Evolutionary conservation across 1,140 invertebrate genomes (phyloP), one percentile per base, ranked within the genome.

Genomic region (Lasioglossum albipes): DNA sequence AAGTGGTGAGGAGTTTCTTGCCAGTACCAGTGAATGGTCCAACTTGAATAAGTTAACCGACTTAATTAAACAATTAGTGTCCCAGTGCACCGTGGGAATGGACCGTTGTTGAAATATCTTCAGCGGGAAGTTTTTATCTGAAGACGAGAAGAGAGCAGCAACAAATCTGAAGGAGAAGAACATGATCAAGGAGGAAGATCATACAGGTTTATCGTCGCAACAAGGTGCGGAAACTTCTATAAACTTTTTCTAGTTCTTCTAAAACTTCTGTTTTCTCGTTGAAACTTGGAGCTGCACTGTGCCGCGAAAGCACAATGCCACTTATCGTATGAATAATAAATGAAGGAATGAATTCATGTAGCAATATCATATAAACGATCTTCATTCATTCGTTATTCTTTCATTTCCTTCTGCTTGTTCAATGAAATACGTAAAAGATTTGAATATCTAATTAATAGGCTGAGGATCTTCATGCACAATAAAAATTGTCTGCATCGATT

Each of bases 201-300:
- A 2, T 2, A 22, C n/a, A 45, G 41, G 36, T 79, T 79, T 36
- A 45, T 66, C 77, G 69, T 65, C 22, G 41, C 41, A 54, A 12
- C 59, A 75, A 49, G 75, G 68, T 72, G 31, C 0, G 52, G 27
- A 57, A 65, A 18, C 20, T 64, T 7, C 7, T 27, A 13, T 27
- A 13, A 72, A 79, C 71, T 79, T 57, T 73, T 65, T 13, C 22
- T 20, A 1, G 10, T 61, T 6, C 36, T 22, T 0, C 22, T 57
- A 3, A 22, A 54, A 54, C 62, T 54, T 59, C 18, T 36, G 9
- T 41, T 27, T 13, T 10, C 62, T 49, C 0, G n/a, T 27, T n/a
- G 27, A 42, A 75, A 75, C 6, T 31, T 74, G 12, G 0, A 4
- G 20, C 27, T 5, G 1, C 6, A 0, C 0, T 59, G 2, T 22